Evolutionary conservation across 2,113 vertebrate species (phyloP).

Genomic region (Cheirogaleus medius): DNA sequence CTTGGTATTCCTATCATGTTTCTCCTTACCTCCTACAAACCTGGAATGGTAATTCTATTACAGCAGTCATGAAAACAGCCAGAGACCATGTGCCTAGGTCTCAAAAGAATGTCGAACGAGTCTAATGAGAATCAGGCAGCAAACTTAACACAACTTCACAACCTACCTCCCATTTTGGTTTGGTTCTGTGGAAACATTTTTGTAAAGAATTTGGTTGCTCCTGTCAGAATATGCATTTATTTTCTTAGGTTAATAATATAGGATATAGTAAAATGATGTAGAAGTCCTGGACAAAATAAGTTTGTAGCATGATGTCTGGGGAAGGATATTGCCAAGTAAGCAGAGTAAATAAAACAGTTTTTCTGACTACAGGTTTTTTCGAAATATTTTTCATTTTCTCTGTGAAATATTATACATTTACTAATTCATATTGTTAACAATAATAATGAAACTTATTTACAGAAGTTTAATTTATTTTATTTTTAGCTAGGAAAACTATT

Average conservation of each 20-base stretch:
- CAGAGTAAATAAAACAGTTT: neutral
- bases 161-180: neutral
- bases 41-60: constrained; percentile 59
- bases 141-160: neutral
- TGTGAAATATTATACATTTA: neutral
- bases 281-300: neutral
- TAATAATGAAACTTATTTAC: neutral
- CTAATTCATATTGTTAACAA: neutral
- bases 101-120: neutral
- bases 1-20: constrained; percentile 59
- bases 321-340: neutral
- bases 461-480: neutral
- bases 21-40: constrained; percentile 39
- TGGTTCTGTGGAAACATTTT: constrained; percentile 9
- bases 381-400: neutral
- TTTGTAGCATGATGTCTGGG: neutral
- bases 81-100: constrained; percentile 34
- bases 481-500: constrained; percentile 20
- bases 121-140: constrained; percentile 53
- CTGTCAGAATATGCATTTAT: neutral
- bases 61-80: constrained; percentile 43
- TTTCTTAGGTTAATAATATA: neutral
- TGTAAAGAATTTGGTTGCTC: neutral
- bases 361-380: neutral
- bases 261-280: neutral